Evolutionary conservation across 2,113 vertebrate species (phyloP).

Genomic region (Dipodomys stephensi): DNA sequence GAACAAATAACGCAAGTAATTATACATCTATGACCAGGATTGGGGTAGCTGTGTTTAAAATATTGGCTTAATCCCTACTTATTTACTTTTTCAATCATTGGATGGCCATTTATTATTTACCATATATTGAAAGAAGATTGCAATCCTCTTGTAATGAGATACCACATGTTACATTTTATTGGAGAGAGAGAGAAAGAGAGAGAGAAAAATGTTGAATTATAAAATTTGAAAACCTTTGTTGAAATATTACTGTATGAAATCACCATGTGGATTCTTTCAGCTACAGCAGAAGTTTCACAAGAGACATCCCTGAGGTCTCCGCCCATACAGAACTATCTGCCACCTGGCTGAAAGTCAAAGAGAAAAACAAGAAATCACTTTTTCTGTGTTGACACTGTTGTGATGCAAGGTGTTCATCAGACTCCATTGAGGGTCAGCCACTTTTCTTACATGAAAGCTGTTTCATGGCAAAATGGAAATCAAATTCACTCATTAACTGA

Average conservation of each 20-base stretch:
- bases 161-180: not conserved
- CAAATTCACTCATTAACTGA: conserved; percentile 1
- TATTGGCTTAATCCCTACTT: not conserved
- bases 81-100: conserved; percentile 23
- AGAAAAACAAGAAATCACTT: not conserved
- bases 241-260: not conserved
- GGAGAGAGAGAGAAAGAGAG: not conserved
- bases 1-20: not conserved
- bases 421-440: not conserved
- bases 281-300: not conserved
- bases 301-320: not conserved
- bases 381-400: not conserved
- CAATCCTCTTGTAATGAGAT: not conserved
- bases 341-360: not conserved
- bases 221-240: not conserved
- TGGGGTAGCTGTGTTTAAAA: not conserved
- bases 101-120: not conserved
- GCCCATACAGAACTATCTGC: not conserved
- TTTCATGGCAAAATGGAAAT: not conserved
- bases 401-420: not conserved
- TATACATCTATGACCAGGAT: not conserved
- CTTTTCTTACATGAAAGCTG: not conserved
- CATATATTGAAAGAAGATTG: not conserved
- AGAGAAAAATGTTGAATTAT: not conserved
- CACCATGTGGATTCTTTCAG: not conserved